Evolutionary conservation across 2,888 invertebrate species (phyloP).

Genomic region (Phania funesta): DNA sequence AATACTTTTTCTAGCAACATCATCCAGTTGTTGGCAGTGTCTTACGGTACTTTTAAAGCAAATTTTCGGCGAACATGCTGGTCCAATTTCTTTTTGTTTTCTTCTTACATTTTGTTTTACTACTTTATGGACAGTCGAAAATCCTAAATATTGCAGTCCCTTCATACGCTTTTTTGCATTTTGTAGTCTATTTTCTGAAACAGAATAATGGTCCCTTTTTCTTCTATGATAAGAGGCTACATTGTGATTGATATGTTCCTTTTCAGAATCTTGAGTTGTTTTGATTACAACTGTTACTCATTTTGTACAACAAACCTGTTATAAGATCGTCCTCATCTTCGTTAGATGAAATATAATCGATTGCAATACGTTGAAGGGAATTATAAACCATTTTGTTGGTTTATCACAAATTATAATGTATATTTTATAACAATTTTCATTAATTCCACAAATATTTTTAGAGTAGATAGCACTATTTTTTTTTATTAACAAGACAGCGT

Average conservation of each 20-base stretch:
- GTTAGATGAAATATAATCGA: background rate
- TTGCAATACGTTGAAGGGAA: slow-evolving; percentile 8
- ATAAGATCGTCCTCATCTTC: slow-evolving; percentile 17
- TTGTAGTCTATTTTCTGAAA: slow-evolving; percentile 4
- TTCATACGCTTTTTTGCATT: slow-evolving; percentile 4
- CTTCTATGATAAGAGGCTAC: background rate
- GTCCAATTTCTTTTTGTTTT: background rate
- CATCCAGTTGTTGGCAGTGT: too few species aligned
- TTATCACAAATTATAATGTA: too few species aligned
- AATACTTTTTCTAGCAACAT: too few species aligned
- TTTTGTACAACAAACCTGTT: slow-evolving; percentile 13
- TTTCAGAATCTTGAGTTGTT: slow-evolving; percentile 6
- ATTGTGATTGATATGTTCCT: background rate
- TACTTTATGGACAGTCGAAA: background rate
- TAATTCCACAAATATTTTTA: too few species aligned
- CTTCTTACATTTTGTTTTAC: slow-evolving; percentile 2
- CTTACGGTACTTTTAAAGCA: background rate
- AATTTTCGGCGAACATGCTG: background rate
- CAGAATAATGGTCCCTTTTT: background rate
- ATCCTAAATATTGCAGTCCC: slow-evolving; percentile 4
- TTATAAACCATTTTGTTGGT: too few species aligned
- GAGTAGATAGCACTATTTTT: too few species aligned
- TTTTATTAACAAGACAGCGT: too few species aligned
- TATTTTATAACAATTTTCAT: too few species aligned
- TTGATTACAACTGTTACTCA: slow-evolving; percentile 5